Conservation (phyloP, 2,888 invertebrate species). For the Frankliniella intonsa region DNA sequence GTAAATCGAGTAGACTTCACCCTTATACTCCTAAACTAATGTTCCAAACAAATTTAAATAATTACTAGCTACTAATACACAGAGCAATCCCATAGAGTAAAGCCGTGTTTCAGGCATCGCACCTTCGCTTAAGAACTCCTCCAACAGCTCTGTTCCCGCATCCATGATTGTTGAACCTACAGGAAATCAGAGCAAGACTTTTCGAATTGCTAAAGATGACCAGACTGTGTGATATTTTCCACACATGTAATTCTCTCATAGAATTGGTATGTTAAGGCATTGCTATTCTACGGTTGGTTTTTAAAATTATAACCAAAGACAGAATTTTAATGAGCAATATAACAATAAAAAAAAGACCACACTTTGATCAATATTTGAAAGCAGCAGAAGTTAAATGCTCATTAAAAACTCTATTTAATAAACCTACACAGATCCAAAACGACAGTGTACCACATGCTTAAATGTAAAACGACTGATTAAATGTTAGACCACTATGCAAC, state of each 20-base stretch:
- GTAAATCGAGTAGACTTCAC: too few species aligned
- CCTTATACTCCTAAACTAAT: too few species aligned
- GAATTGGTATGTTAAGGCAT: neutral
- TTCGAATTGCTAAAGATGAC: neutral
- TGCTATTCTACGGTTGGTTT: neutral
- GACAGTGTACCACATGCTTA: neutral
- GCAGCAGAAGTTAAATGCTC: too few species aligned
- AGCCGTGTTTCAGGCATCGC: neutral
- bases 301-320: too few species aligned
- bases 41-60: too few species aligned
- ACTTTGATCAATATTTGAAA: too few species aligned
- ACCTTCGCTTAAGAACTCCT: conserved; percentile 1
- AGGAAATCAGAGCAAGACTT: neutral
- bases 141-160: neutral
- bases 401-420: too few species aligned
- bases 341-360: too few species aligned
- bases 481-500: neutral
- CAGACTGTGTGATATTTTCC: conserved; percentile 30
- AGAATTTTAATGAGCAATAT: too few species aligned
- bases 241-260: neutral
- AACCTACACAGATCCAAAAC: neutral
- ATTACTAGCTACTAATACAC: too few species aligned
- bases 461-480: neutral
- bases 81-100: too few species aligned
- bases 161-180: neutral